These are phyloP conservation scores for Mesembrinibis cayennensis DNA, from an alignment of 2,113 vertebrate genomes.

Conservation along the genomic window DNA sequence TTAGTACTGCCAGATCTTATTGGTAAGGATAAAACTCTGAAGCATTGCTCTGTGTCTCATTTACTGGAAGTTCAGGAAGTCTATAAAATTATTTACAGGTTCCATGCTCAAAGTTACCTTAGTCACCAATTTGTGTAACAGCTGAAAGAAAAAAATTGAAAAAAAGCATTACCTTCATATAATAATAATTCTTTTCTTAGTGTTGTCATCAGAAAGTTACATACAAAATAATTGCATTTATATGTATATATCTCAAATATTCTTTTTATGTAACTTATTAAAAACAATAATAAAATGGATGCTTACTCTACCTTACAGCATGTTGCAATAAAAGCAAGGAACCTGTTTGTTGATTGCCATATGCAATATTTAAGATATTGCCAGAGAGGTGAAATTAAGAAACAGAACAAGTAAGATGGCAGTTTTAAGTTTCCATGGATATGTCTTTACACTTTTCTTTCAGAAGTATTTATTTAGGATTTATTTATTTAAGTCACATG, in stretches of 20 bases:
- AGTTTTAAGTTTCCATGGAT: neutral
- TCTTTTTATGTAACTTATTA: neutral
- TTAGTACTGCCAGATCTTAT: neutral
- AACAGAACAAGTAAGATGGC: neutral
- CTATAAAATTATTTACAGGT: neutral
- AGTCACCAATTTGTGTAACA: neutral
- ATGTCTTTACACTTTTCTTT: neutral
- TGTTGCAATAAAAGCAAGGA: neutral
- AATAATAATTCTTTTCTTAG: neutral
- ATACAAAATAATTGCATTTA: neutral
- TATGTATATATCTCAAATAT: neutral
- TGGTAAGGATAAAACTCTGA: neutral
- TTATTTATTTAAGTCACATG: neutral
- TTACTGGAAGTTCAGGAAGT: neutral
- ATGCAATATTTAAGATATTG: neutral
- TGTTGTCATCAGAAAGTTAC: neutral
- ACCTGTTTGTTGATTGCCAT: neutral
- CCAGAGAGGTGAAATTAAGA: neutral
- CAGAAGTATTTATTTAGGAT: neutral
- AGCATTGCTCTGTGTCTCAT: neutral
- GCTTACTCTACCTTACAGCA: neutral
- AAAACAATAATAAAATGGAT: neutral
- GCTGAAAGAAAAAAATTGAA: neutral
- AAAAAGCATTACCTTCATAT: neutral
- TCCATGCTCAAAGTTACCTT: neutral